Conservation (phyloP, 1,140 invertebrate species). For the Acyrthosiphon pisum region DNA sequence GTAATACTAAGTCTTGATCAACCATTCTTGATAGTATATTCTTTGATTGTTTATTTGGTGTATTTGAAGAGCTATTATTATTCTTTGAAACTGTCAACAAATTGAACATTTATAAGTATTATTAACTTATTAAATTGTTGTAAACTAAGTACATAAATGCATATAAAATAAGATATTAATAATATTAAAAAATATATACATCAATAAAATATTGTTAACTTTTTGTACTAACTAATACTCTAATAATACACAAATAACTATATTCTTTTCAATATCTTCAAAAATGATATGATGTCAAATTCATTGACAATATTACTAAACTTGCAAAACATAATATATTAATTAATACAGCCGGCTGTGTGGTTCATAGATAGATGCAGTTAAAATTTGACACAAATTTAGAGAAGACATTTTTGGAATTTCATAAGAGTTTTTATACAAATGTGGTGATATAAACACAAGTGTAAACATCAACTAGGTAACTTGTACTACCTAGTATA, state of each 20-base stretch:
- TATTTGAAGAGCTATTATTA: not conserved
- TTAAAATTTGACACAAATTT: not conserved
- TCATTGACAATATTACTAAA: not conserved
- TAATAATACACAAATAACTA: too few species aligned
- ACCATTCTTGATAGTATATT: conserved; percentile 37
- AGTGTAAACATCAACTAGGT: not conserved
- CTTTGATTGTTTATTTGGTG: not conserved
- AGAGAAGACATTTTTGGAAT: not conserved
- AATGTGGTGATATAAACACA: not conserved
- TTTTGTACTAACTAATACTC: too few species aligned
- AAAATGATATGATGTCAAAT: not conserved
- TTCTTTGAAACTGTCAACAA: conserved; percentile 43
- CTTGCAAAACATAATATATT: not conserved
- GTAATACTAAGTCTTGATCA: conserved; percentile 38
- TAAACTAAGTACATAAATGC: not conserved
- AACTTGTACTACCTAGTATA: not conserved
- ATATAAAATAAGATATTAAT: too few species aligned
- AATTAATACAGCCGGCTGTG: not conserved
- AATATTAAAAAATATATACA: too few species aligned
- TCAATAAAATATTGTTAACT: too few species aligned
- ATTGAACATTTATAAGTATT: not conserved
- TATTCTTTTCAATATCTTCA: not conserved
- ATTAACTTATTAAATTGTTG: not conserved
- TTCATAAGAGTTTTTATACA: not conserved
- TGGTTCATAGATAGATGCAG: not conserved